A percentile compares a stretch with the other conserved stretches of the same genome.
These are phyloP conservation scores for Lasioglossum malachurum DNA, from an alignment of 2,888 invertebrate species.

Conservation along the genomic window DNA sequence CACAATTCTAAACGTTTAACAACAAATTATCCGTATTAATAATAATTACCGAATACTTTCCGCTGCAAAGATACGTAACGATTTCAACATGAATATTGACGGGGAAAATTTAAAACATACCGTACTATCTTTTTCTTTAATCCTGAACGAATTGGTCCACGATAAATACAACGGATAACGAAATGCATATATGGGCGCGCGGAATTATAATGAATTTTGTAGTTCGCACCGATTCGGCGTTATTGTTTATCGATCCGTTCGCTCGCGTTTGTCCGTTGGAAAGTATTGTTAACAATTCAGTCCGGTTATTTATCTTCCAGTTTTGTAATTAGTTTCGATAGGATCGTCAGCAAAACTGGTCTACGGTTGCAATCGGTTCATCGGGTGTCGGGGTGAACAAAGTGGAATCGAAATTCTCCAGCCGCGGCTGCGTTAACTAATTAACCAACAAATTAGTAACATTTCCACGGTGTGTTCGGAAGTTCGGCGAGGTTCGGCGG, in stretches of 20 bases:
- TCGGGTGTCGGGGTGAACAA: constrained; percentile 53
- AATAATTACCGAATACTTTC: background rate
- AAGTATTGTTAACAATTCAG: constrained; percentile 30
- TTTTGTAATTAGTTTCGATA: constrained; percentile 38
- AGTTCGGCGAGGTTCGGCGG: constrained; percentile 26
- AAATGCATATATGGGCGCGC: background rate
- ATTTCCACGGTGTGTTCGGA: constrained; percentile 56
- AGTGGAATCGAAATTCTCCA: constrained; percentile 38
- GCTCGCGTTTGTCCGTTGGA: constrained; percentile 15
- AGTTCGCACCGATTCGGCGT: constrained; percentile 2
- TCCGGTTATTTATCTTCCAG: constrained; percentile 40
- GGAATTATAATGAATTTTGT: constrained; percentile 10
- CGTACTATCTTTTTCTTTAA: background rate
- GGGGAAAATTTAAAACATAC: background rate
- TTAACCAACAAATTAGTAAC: constrained; percentile 74
- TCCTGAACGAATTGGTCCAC: background rate
- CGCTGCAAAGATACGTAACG: background rate
- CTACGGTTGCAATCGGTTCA: constrained; percentile 39
- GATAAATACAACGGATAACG: background rate
- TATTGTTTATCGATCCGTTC: constrained; percentile 13
- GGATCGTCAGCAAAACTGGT: constrained; percentile 31
- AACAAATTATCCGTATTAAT: background rate
- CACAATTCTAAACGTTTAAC: background rate
- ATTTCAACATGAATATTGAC: background rate
- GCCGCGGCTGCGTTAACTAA: constrained; percentile 65